A percentile compares a stretch with the other conserved stretches of the same genome.
These are phyloP conservation scores for Rhingia rostrata DNA, from an alignment of 2,888 invertebrate genomes.

Conservation along the genomic window DNA sequence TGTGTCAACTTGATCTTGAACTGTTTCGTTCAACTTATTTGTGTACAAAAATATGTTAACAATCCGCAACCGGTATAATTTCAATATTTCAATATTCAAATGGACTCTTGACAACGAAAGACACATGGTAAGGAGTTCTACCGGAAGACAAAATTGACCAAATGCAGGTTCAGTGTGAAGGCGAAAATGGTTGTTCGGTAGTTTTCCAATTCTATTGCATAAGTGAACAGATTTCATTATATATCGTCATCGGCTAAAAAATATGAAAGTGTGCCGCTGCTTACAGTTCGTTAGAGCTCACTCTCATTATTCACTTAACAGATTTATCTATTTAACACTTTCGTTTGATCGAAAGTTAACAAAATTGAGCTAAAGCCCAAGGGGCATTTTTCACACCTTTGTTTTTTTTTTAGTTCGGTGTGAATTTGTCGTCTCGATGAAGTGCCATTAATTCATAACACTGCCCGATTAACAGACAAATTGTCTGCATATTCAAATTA, in stretches of 20 bases:
- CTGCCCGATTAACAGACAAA: conserved; percentile 47
- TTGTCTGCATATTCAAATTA: conserved; percentile 59
- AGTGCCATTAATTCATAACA: conserved; percentile 54
- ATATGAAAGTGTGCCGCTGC: conserved; percentile 39
- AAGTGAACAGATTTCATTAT: conserved; percentile 3
- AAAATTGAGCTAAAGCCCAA: neutral
- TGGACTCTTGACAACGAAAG: neutral
- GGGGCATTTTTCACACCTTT: conserved; percentile 51
- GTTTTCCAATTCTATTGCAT: neutral
- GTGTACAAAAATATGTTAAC: conserved; percentile 1
- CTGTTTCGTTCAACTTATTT: neutral
- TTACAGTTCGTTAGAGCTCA: conserved; percentile 10
- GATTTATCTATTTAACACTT: conserved; percentile 29
- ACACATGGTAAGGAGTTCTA: conserved; percentile 43
- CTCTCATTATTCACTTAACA: conserved; percentile 10
- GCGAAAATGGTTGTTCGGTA: conserved; percentile 30
- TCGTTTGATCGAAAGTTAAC: conserved; percentile 34
- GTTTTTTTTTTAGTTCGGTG: neutral
- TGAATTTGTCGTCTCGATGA: conserved; percentile 16
- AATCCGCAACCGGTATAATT: conserved; percentile 23
- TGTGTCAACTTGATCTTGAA: conserved; percentile 16
- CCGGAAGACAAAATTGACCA: conserved; percentile 32
- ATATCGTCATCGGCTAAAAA: conserved; percentile 2
- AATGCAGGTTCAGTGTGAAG: conserved; percentile 31
- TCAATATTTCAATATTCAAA: conserved; percentile 40